Percentiles rank a stretch among this genome's conserved stretches.
These are phyloP conservation scores for Augiades crinisus DNA, from an alignment of 2,888 invertebrate species.

Conservation along the genomic window DNA sequence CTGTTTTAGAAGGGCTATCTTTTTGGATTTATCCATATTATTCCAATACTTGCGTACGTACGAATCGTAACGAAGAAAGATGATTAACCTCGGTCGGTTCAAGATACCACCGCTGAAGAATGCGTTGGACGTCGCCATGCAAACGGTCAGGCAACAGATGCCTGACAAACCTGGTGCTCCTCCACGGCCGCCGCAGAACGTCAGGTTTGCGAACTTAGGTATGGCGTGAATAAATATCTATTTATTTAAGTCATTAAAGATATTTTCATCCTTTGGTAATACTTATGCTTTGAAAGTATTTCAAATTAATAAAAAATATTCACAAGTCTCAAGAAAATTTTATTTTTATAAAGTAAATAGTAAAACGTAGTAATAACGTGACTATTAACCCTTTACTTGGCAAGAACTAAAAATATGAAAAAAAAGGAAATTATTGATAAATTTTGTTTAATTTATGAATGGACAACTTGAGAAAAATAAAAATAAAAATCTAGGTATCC, in stretches of 20 bases:
- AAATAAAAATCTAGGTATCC: conserved; percentile 13
- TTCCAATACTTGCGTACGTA: not conserved
- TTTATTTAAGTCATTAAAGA: too few species aligned
- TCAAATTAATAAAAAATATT: too few species aligned
- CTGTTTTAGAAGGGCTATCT: conserved; percentile 16
- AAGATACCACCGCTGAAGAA: conserved; percentile 88
- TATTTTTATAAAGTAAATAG: too few species aligned
- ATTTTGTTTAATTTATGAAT: not conserved
- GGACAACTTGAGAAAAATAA: not conserved
- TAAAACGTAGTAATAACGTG: too few species aligned
- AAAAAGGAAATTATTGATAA: not conserved
- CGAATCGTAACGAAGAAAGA: conserved; percentile 36
- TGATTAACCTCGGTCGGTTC: conserved; percentile 78
- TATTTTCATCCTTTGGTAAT: too few species aligned
- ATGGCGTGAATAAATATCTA: too few species aligned
- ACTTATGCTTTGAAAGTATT: too few species aligned
- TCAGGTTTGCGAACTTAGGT: conserved; percentile 78
- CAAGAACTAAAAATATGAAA: too few species aligned
- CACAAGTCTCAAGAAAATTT: too few species aligned
- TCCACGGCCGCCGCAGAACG: conserved; percentile 74
- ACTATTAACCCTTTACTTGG: too few species aligned
- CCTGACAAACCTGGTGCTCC: conserved; percentile 83
- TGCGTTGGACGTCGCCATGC: conserved; percentile 90
- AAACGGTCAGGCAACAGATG: conserved; percentile 89
- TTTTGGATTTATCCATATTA: not conserved